Evolutionary conservation across 2,888 invertebrate species (phyloP).

Genomic region (Hirudinaria manillensis): DNA sequence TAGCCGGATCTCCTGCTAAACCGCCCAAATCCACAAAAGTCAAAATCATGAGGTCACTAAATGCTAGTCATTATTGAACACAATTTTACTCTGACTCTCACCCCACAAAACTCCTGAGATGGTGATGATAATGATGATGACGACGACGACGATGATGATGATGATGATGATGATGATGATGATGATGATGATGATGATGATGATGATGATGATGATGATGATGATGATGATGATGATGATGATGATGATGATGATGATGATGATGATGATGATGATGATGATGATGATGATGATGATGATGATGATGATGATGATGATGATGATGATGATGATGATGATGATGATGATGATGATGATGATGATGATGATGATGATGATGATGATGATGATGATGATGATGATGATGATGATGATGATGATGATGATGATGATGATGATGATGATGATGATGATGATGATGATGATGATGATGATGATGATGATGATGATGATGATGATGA

Average conservation of each 20-base stretch:
- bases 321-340: slow-evolving; percentile 22
- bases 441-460: slow-evolving; percentile 19
- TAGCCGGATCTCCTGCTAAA: too few species aligned
- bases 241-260: slow-evolving; percentile 28
- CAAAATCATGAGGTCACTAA: not conserved
- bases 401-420: slow-evolving; percentile 7
- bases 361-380: slow-evolving; percentile 30
- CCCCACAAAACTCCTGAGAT: not conserved
- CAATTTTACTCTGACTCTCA: not conserved
- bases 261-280: slow-evolving; percentile 27
- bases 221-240: slow-evolving; percentile 23
- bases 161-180: not conserved
- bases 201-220: slow-evolving; percentile 24
- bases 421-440: slow-evolving; percentile 22
- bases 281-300: slow-evolving; percentile 23
- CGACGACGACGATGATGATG: not conserved
- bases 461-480: slow-evolving; percentile 21
- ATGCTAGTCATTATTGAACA: not conserved
- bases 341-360: slow-evolving; percentile 26
- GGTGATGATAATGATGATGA: slow-evolving; percentile 1
- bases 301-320: slow-evolving; percentile 23
- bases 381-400: slow-evolving; percentile 23
- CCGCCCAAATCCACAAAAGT: too few species aligned
- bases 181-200: slow-evolving; percentile 3
- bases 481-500: slow-evolving; percentile 14